Base-by-base conservation (phyloP, 2,113 vertebrate species). In the Choloepus hoffmanni region DNA sequence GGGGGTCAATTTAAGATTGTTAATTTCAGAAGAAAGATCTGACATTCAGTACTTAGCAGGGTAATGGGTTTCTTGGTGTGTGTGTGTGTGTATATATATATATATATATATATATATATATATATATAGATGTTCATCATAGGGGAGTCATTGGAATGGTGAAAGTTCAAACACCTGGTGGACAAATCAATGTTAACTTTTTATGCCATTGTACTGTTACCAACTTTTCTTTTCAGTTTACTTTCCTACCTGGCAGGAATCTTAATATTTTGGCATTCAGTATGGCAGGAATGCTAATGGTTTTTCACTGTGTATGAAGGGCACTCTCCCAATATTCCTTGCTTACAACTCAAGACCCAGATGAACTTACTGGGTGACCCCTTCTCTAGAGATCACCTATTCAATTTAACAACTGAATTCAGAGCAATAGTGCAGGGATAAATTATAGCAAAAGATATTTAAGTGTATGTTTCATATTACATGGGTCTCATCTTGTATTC, bases 191-290 rank as follows among this genome's bases (percentile, higher is more conserved):
- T 43, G 33, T 89, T 62, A 65, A 84, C 9, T 26, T 87, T 85
- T 72, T 36, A 76, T 70, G 26, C 45, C 50, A 73, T 60, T 67
- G 43, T 91, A 40, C 33, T 43, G 36, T 65, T 28, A 62, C 78
- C 55, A 73, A 26, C 11, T 14, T 78, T 48, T 53, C 5, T 90
- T 94, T 92, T 13, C 24, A 40, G 2, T 58, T 45, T 40, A 36
- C 40, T 36, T 82, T 67, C 45, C 16, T 43, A 55, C 3, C 2
- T 74, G 21, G 24, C 14, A 79, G 16, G 40, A 36, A 43, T 74
- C 53, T 93, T 93, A 89, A 87, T 26, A n/a, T 86, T 85, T 94
- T 84, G 43, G n/a, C 19, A 88, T 77, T 67, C 55, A 78, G 36
- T 76, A 72, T 4, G 85, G 6, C 18, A 85, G 5, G 2, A 43